These are phyloP conservation scores for Leucophenga varia DNA, from an alignment of 1,140 invertebrate species.

Conservation along the genomic window DNA sequence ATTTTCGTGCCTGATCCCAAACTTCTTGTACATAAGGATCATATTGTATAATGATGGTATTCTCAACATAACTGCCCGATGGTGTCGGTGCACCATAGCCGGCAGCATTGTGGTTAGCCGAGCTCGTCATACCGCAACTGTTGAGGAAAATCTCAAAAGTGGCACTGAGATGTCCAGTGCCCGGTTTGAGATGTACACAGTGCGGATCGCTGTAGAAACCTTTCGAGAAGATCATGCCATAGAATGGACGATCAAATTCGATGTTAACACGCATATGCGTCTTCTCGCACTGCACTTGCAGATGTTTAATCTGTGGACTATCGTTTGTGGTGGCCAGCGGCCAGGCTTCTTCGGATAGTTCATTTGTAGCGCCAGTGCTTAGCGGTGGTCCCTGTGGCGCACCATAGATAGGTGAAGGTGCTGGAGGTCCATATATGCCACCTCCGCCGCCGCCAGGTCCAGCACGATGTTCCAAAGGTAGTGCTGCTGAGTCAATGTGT, in stretches of 20 bases:
- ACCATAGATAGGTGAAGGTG: conserved; percentile 62
- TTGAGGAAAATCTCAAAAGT: conserved; percentile 92
- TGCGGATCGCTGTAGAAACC: conserved; percentile 87
- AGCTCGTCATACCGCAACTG: conserved; percentile 87
- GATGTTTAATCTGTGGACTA: conserved; percentile 86
- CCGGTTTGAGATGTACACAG: conserved; percentile 87
- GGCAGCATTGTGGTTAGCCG: conserved; percentile 80
- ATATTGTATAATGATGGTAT: conserved; percentile 93
- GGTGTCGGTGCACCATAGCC: conserved; percentile 79
- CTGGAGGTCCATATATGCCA: conserved; percentile 69
- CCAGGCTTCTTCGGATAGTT: conserved; percentile 68
- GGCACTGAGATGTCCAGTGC: conserved; percentile 83
- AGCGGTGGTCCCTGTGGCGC: conserved; percentile 58
- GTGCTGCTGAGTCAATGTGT: conserved; percentile 72
- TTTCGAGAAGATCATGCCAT: conserved; percentile 95
- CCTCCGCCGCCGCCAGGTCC: no score
- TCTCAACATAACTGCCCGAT: conserved; percentile 89
- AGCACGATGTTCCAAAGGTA: conserved; percentile 76
- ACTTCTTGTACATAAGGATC: conserved; percentile 94
- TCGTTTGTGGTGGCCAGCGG: conserved; percentile 72
- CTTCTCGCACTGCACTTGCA: conserved; percentile 94
- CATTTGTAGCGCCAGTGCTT: conserved; percentile 49
- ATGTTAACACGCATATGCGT: conserved; percentile 94
- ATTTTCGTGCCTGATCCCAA: conserved; percentile 80
- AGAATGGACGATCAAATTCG: conserved; percentile 92